Percentiles rank a stretch among this genome's conserved stretches.
Conservation (phyloP, 2,888 invertebrate species). For the Zygothrica quintamaculata region DNA sequence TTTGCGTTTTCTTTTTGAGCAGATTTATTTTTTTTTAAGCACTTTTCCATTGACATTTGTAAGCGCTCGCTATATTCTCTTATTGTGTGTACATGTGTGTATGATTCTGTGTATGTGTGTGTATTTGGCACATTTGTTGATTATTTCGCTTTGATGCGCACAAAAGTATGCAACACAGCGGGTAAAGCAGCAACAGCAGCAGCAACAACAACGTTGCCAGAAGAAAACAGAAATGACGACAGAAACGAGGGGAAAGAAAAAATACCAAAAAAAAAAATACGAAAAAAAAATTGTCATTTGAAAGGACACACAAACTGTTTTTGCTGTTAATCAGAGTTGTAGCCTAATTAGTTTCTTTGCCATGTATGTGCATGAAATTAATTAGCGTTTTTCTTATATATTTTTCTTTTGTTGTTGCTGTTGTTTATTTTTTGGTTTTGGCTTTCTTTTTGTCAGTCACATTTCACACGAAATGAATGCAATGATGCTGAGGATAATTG, state of each 20-base stretch:
- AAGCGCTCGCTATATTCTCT: slow-evolving; percentile 47
- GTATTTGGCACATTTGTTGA: slow-evolving; percentile 70
- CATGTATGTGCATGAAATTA: slow-evolving; percentile 65
- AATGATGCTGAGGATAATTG: slow-evolving; percentile 2
- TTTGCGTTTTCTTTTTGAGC: slow-evolving; percentile 26
- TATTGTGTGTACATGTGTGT: slow-evolving; percentile 13
- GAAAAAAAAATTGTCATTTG: slow-evolving; percentile 58
- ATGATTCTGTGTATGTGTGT: no score
- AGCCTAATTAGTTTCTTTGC: slow-evolving; percentile 75
- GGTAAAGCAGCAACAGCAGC: slow-evolving; percentile 13
- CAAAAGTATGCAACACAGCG: slow-evolving; percentile 64
- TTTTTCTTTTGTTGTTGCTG: slow-evolving; percentile 10
- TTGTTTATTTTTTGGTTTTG: slow-evolving; percentile 2
- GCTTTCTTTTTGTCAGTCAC: slow-evolving; percentile 7
- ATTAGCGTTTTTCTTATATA: slow-evolving; percentile 57
- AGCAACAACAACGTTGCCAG: slow-evolving; percentile 17
- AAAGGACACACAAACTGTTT: slow-evolving; percentile 62
- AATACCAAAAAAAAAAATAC: slow-evolving; percentile 18
- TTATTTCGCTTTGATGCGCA: slow-evolving; percentile 77
- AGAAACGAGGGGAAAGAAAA: slow-evolving; percentile 10
- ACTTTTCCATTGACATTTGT: slow-evolving; percentile 69
- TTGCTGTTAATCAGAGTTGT: slow-evolving; percentile 68
- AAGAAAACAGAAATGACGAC: slow-evolving; percentile 9
- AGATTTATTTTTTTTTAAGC: slow-evolving; percentile 38
- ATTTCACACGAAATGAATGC: slow-evolving; percentile 24